Evolutionary conservation across 2,888 invertebrate genomes (phyloP), one percentile per base, ranked within the genome.

Genomic region (Drosophila melanosoma): DNA sequence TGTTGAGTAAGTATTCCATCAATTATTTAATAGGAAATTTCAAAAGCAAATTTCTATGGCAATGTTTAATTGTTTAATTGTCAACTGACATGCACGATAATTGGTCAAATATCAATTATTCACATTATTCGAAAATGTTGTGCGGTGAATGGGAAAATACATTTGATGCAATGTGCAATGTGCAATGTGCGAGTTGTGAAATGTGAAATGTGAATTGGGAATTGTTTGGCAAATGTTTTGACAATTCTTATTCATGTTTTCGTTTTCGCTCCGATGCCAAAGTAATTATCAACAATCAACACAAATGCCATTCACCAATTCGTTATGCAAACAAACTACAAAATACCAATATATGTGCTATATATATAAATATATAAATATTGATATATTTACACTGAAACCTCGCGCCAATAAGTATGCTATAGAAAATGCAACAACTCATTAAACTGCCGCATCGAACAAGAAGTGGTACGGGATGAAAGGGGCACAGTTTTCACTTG

Each of bases 101-200:
- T 84, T 83, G 82, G 77, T 64, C 67, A 54, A 49, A 38, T 70
- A 67, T 84, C 70, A 83, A 87, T 87, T 82, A 84, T 84, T 83
- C 70, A 83, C 51, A 75, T 72, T 74, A 77, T 77, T 75, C 77
- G 76, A 51, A 71, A 63, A 74, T 76, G 53, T 56, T 67, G 12
- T 63, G 64, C 42, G 76, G 68, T 72, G 56, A 68, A 76, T 76
- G 48, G 29, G 1, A 72, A 53, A 60, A 56, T 45, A 10, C 26
- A 61, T 40, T 67, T 6, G 29, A 40, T 53, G 52, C 12, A 32
- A 33, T 68, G 60, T 62, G 52, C 12, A 32, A 33, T 68, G 60
- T 62, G 52, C 12, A 32, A 33, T 68, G 60, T 62, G n/a, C 20
- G 36, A 53, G 17, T 54, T 63, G n/a, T 20, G 36, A 53, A 20